A percentile compares a stretch with the other conserved stretches of the same genome.
phyloP scores from a whole-genome alignment of 2,888 invertebrate species.

The Therioaphis trifolii region DNA sequence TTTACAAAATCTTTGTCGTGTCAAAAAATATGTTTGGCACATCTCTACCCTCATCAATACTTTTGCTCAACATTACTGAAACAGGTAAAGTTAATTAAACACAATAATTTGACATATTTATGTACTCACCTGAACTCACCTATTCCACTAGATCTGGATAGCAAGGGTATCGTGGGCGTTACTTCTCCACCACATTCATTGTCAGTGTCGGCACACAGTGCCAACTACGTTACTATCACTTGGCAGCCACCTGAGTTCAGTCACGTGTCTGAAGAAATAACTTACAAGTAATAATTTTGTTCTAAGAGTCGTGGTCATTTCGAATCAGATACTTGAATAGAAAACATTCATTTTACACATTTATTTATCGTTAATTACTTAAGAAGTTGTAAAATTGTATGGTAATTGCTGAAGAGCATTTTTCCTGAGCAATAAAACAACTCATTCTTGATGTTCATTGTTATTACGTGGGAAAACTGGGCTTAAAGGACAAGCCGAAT shows the following conservation, averaged over 20 bases:
- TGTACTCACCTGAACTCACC: neutral
- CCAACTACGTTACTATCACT: constrained; percentile 82
- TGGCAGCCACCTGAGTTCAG: constrained; percentile 90
- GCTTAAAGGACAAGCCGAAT: constrained; percentile 16
- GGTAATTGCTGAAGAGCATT: constrained; percentile 23
- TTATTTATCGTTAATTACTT: neutral
- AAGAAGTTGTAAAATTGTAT: neutral
- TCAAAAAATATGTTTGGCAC: constrained; percentile 82
- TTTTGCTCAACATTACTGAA: constrained; percentile 78
- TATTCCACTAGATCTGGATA: constrained; percentile 67
- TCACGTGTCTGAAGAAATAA: constrained; percentile 81
- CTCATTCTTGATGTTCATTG: constrained; percentile 13
- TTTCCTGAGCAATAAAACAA: neutral
- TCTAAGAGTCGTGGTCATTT: neutral
- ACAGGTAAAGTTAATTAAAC: constrained; percentile 69
- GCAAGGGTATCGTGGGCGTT: constrained; percentile 74
- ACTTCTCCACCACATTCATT: constrained; percentile 85
- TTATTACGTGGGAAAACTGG: constrained; percentile 38
- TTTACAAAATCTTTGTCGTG: constrained; percentile 85
- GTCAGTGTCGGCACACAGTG: constrained; percentile 81
- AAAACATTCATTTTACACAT: neutral
- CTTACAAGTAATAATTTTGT: constrained; percentile 75
- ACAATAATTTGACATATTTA: neutral
- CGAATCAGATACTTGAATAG: neutral
- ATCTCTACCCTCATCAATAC: constrained; percentile 83